Evolutionary conservation across 2,113 vertebrate genomes (phyloP).

Genomic region (Saguinus imperator): DNA sequence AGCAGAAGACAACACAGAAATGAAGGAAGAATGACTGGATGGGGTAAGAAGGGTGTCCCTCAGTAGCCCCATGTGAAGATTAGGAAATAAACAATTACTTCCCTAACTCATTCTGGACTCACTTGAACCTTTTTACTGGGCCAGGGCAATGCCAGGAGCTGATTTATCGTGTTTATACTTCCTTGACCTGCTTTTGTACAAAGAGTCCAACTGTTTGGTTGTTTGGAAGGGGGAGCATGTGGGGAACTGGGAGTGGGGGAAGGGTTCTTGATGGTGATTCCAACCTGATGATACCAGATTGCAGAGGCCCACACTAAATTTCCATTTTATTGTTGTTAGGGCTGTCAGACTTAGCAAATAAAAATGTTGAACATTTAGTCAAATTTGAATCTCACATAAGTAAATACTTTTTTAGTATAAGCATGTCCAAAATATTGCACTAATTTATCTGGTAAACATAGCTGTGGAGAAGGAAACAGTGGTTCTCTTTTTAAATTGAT

Average conservation of each 20-base stretch:
- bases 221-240: neutral
- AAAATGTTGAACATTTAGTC: neutral
- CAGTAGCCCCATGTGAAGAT: neutral
- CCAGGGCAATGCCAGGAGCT: neutral
- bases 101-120: constrained; percentile 40
- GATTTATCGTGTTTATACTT: constrained; percentile 48
- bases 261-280: neutral
- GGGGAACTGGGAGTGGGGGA: neutral
- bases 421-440: neutral
- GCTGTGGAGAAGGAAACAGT: neutral
- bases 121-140: constrained; percentile 48
- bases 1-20: neutral
- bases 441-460: neutral
- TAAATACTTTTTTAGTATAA: neutral
- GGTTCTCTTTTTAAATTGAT: neutral
- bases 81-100: constrained; percentile 23
- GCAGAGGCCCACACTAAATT: neutral
- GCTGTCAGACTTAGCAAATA: neutral
- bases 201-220: constrained; percentile 63
- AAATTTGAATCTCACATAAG: constrained; percentile 22
- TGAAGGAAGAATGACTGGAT: neutral
- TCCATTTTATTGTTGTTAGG: neutral
- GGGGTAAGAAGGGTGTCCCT: neutral
- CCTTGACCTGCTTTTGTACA: constrained; percentile 73
- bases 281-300: neutral